Conservation (phyloP, 1,140 invertebrate genomes). For the Anoplophora glabripennis region DNA sequence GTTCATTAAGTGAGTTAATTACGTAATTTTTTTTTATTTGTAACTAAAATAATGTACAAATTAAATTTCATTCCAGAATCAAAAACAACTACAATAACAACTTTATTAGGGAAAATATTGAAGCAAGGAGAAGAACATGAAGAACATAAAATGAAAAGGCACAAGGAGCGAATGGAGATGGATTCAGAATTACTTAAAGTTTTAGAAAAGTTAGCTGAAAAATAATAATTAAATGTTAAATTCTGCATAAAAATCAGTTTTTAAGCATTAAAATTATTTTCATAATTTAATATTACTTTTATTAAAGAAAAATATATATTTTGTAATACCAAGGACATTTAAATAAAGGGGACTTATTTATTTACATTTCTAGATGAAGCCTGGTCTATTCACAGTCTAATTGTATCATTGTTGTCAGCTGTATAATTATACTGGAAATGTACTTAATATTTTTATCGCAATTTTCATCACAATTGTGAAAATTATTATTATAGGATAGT, state of each 20-base stretch:
- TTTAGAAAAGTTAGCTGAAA: slow-evolving; percentile 15
- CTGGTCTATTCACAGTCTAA: too few relatives aligned
- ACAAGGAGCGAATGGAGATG: slow-evolving; percentile 13
- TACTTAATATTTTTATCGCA: too few relatives aligned
- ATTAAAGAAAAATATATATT: slow-evolving; percentile 7
- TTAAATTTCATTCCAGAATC: slow-evolving; percentile 15
- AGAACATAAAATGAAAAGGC: slow-evolving; percentile 13
- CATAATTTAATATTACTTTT: slow-evolving; percentile 4
- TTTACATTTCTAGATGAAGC: too few relatives aligned
- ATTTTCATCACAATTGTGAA: too few relatives aligned
- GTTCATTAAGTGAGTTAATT: slow-evolving; percentile 14
- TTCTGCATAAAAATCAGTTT: slow-evolving; percentile 8
- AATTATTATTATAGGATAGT: too few relatives aligned
- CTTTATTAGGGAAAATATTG: slow-evolving; percentile 9
- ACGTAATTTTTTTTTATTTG: slow-evolving; percentile 3
- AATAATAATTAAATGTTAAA: slow-evolving; percentile 4
- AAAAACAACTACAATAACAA: slow-evolving; percentile 9
- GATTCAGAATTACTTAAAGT: slow-evolving; percentile 13
- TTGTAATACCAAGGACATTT: too few relatives aligned
- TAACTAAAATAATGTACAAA: slow-evolving; percentile 16
- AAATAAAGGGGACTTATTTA: too few relatives aligned
- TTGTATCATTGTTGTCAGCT: too few relatives aligned
- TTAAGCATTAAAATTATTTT: slow-evolving; percentile 15
- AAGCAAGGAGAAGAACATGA: slow-evolving; percentile 9
- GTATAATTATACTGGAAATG: too few relatives aligned